phyloP scores from a whole-genome alignment of 35 echinoderm and acorn worm species.

The Hemicentrotus pulcherrimus region DNA sequence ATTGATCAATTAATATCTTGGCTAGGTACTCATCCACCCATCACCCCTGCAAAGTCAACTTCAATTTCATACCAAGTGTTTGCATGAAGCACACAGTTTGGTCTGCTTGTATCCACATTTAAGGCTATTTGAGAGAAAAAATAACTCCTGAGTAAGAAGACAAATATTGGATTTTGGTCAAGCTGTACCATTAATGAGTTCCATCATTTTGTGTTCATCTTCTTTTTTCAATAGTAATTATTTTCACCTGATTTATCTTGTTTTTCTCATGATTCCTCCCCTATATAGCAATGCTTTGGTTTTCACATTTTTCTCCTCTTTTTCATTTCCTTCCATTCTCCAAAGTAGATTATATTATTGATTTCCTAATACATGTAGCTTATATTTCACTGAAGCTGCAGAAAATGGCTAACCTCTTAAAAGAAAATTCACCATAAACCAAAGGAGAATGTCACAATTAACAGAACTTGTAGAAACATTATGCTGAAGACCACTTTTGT shows the following conservation, averaged over 20 bases:
- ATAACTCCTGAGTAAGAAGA: conserved; percentile 9
- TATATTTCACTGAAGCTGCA: too few relatives aligned
- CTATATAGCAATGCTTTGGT: too few relatives aligned
- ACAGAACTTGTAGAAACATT: neutral
- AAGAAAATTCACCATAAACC: neutral
- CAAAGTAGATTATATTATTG: too few relatives aligned
- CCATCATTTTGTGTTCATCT: neutral
- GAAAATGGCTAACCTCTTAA: too few relatives aligned
- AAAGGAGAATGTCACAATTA: neutral
- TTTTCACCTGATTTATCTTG: neutral
- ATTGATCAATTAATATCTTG: neutral
- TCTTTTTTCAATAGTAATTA: neutral
- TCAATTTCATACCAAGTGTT: neutral
- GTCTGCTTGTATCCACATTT: conserved; percentile 26
- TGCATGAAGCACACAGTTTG: neutral
- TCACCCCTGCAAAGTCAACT: neutral
- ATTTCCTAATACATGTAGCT: too few relatives aligned
- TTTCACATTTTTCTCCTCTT: too few relatives aligned
- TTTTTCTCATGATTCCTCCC: too few relatives aligned
- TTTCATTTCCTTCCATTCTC: too few relatives aligned
- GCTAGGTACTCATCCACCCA: neutral
- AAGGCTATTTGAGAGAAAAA: neutral
- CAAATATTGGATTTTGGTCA: conserved; percentile 18
- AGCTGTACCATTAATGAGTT: neutral
- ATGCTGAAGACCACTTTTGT: too few relatives aligned